These are phyloP conservation scores for Hozukius guyotensis DNA, from an alignment of 2,797 vertebrate genomes.

Conservation along the genomic window DNA sequence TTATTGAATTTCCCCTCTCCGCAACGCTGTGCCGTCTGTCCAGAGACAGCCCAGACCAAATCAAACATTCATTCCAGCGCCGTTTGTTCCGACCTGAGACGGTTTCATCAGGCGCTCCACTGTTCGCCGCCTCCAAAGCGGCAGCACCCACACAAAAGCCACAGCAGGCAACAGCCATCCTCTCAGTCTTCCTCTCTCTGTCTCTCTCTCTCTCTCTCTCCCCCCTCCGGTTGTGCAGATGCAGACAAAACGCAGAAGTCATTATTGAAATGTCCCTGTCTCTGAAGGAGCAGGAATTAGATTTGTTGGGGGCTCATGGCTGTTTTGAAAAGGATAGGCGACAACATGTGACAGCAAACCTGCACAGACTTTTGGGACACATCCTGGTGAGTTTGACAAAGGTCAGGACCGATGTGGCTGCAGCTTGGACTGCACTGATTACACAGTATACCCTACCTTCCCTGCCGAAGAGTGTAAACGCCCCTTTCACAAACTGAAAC, in stretches of 20 bases:
- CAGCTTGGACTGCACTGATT: conserved; percentile 11
- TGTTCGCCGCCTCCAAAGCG: conserved; percentile 66
- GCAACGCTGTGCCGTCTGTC: conserved; percentile 74
- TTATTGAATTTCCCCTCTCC: conserved; percentile 81
- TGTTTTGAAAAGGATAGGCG: conserved; percentile 59
- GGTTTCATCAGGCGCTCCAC: conserved; percentile 66
- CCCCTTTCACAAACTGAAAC: neutral
- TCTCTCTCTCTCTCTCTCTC: conserved; percentile 1
- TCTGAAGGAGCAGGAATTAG: conserved; percentile 70
- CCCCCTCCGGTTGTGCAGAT: conserved; percentile 60
- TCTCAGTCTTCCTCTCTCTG: conserved; percentile 13
- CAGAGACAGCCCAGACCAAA: conserved; percentile 81
- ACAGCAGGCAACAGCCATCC: conserved; percentile 60
- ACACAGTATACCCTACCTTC: neutral
- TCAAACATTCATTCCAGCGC: conserved; percentile 83
- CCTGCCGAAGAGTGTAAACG: neutral
- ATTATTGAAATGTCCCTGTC: conserved; percentile 79
- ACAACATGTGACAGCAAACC: conserved; percentile 62
- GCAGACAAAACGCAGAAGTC: conserved; percentile 76
- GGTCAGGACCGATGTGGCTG: conserved; percentile 45
- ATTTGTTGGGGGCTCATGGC: conserved; percentile 71
- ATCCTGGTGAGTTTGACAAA: conserved; percentile 44
- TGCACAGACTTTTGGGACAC: conserved; percentile 32
- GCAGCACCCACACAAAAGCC: conserved; percentile 73
- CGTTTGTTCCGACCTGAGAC: conserved; percentile 72